phyloP scores from a whole-genome alignment of 2,113 vertebrate genomes.

The Edolisoma coerulescens region DNA sequence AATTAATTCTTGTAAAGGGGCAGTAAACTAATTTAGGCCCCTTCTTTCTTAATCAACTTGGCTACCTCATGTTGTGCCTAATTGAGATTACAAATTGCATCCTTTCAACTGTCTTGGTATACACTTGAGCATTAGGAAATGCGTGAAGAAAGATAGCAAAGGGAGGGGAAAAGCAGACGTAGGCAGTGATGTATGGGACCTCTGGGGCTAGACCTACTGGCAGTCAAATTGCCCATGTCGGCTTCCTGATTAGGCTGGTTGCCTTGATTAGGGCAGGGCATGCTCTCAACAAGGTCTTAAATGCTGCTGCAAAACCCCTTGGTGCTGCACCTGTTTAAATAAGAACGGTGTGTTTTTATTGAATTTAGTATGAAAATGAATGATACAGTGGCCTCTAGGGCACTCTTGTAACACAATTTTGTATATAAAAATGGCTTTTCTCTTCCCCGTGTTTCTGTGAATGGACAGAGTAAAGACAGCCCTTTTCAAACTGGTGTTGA shows the following conservation, averaged over 20 bases:
- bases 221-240: background rate
- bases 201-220: background rate
- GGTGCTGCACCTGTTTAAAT: background rate
- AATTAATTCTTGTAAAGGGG: background rate
- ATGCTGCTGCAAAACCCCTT: background rate
- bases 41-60: background rate
- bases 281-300: background rate
- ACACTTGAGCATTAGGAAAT: background rate
- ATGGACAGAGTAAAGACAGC: background rate
- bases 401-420: background rate
- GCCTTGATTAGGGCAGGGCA: background rate
- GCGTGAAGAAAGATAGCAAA: background rate
- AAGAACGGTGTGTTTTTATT: background rate
- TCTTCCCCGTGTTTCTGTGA: background rate
- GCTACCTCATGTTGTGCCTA: background rate
- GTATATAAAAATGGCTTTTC: background rate
- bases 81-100: background rate
- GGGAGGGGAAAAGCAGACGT: background rate
- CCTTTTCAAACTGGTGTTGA: background rate
- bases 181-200: background rate
- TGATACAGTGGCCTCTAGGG: background rate
- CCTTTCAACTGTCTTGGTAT: background rate
- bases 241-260: background rate
- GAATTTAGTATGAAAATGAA: background rate
- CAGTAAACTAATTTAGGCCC: background rate